Evolutionary conservation across 2,888 invertebrate genomes (phyloP).

Genomic region (Ochropleura leucogaster): DNA sequence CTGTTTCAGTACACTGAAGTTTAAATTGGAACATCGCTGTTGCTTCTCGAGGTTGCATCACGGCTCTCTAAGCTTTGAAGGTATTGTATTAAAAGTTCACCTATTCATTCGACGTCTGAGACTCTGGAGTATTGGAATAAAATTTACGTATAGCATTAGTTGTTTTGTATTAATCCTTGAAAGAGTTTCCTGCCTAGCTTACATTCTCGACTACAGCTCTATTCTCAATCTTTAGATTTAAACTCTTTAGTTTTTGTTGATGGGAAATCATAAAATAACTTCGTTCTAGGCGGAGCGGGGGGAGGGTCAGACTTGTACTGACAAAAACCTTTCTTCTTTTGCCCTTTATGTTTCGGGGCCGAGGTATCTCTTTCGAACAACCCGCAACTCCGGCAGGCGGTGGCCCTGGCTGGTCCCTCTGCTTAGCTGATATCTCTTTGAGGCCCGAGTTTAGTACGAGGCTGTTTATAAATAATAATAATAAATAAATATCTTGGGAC

Average conservation of each 20-base stretch:
- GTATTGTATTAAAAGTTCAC: not conserved
- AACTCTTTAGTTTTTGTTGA: too few relatives aligned
- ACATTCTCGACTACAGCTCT: not conserved
- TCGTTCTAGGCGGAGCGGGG: too few relatives aligned
- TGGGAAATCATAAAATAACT: too few relatives aligned
- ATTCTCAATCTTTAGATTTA: not conserved
- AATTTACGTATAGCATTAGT: not conserved
- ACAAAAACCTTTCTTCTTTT: too few relatives aligned
- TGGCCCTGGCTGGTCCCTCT: too few relatives aligned
- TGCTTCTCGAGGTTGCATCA: constrained; percentile 18
- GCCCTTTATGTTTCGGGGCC: too few relatives aligned
- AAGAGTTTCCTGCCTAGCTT: not conserved
- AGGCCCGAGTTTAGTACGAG: not conserved
- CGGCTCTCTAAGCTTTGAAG: constrained; percentile 24
- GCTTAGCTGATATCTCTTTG: too few relatives aligned
- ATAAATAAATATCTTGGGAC: too few relatives aligned
- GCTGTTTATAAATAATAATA: too few relatives aligned
- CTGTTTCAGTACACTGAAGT: constrained; percentile 33
- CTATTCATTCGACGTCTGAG: constrained; percentile 24
- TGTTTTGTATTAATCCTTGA: not conserved
- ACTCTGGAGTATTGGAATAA: not conserved
- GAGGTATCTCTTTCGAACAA: too few relatives aligned
- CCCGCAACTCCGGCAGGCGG: too few relatives aligned
- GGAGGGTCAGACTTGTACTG: too few relatives aligned
- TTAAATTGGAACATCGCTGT: constrained; percentile 56